Evolutionary conservation across 1,140 invertebrate genomes (phyloP), one percentile per base, ranked within the genome.

Genomic region (Drosophila sproati): DNA sequence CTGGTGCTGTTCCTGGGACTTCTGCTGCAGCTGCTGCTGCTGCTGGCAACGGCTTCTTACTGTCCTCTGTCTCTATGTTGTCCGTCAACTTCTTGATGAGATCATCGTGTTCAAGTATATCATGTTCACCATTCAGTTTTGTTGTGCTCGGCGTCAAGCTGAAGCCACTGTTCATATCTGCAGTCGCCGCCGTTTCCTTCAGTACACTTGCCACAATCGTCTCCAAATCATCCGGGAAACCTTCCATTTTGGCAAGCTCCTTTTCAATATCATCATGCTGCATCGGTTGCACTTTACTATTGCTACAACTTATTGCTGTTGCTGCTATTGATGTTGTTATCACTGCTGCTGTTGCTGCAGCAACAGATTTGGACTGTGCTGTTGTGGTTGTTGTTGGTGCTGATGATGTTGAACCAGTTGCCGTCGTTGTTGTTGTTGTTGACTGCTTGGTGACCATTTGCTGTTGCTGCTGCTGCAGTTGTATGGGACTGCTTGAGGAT

Each of bases 241-340:
- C 94, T 81, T 95, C 95, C 95, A 95, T 95, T 91, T 95, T 95
- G 3, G 95, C 95, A 8, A 95, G 87, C 54, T 94, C 94, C 28
- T 95, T 95, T 85, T 95, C 95, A 59, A 95, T 95, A 78, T 95
- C 95, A 62, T 95, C 94, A 35, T 80, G 55, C 31, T 78, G 82
- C 28, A 69, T 51, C 37, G 90, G 85, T 8, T 82, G 79, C 20
- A 77, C 59, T 34, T 87, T 75, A 94, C 93, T 91, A 60, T 80
- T 91, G 3, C 75, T 78, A 57, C 43, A 39, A 10, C 41, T 37
- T 5, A 39, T 87, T 74, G 94, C 93, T 91, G 61, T 80, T 91
- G 3, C 73, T 4, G 32, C 31, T 57, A 32, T 8, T 47, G 67
- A 51, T 39, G 51, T 34, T 41, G 61, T 35, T 6, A 37, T 20